Conservation (phyloP, 2,797 vertebrate genomes). For the Atherinosoma microstoma region DNA sequence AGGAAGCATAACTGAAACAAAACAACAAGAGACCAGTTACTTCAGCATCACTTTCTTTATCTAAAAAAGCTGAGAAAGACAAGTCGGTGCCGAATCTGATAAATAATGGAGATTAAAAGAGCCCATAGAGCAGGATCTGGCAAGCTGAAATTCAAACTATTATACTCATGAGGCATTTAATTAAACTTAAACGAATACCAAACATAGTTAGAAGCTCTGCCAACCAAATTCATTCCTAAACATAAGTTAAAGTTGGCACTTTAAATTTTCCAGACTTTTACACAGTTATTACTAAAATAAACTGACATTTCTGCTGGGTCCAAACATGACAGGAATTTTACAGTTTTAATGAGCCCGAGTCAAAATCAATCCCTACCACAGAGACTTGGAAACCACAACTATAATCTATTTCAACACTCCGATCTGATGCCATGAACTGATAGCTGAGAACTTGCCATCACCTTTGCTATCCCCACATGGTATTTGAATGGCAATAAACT, state of each 20-base stretch:
- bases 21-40: not conserved
- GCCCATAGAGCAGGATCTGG: constrained; percentile 23
- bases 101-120: constrained; percentile 73
- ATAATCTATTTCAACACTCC: constrained; percentile 42
- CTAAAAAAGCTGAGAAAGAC: not conserved
- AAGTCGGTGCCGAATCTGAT: constrained; percentile 55
- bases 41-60: not conserved
- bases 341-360: constrained; percentile 50
- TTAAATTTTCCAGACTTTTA: constrained; percentile 26
- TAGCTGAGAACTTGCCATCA: constrained; percentile 36
- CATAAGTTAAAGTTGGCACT: constrained; percentile 39
- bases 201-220: not conserved
- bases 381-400: constrained; percentile 46
- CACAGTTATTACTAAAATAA: constrained; percentile 23
- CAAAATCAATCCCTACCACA: constrained; percentile 44
- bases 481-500: constrained; percentile 56
- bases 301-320: constrained; percentile 38
- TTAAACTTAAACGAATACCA: constrained; percentile 26
- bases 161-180: constrained; percentile 40
- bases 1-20: not conserved
- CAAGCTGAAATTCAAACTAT: constrained; percentile 35
- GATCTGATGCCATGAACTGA: constrained; percentile 38
- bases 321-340: constrained; percentile 52
- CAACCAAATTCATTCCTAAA: constrained; percentile 2
- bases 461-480: constrained; percentile 10